Percentiles rank a stretch among this genome's conserved stretches.
These are phyloP conservation scores for Onychorhynchus coronatus DNA, from an alignment of 2,113 vertebrate genomes.

Conservation along the genomic window DNA sequence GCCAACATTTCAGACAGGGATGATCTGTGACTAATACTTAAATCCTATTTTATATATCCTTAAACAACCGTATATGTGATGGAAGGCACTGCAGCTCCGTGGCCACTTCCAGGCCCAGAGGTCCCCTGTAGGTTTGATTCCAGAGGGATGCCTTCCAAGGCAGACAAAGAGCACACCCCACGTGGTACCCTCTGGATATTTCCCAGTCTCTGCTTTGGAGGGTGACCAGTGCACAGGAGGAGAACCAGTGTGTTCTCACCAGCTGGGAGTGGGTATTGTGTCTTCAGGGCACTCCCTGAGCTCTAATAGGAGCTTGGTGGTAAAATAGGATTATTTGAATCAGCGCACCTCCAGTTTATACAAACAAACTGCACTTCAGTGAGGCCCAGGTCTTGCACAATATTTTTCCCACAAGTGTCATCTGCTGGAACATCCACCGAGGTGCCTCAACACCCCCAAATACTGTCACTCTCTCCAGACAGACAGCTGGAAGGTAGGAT, in stretches of 20 bases:
- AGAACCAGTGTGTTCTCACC: not conserved
- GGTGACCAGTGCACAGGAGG: not conserved
- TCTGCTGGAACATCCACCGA: not conserved
- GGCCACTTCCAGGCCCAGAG: not conserved
- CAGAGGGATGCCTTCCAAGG: not conserved
- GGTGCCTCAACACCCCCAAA: not conserved
- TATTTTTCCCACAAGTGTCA: not conserved
- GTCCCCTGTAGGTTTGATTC: not conserved
- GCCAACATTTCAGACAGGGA: fast-evolving
- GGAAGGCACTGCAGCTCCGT: not conserved
- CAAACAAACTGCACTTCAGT: not conserved
- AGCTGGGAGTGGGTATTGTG: not conserved
- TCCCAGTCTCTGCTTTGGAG: not conserved
- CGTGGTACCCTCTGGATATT: not conserved
- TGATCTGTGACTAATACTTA: not conserved
- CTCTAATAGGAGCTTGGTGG: not conserved
- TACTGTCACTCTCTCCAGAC: not conserved
- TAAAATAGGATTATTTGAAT: not conserved
- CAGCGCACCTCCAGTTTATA: not conserved
- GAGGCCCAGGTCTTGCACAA: not conserved
- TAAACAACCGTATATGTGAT: not conserved
- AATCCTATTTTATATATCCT: not conserved
- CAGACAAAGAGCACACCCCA: fast-evolving
- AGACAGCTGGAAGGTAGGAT: not conserved
- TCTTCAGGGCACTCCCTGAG: not conserved